Evolutionary conservation across 2,888 invertebrate genomes (phyloP).

Genomic region (Zootermopsis nevadensis): DNA sequence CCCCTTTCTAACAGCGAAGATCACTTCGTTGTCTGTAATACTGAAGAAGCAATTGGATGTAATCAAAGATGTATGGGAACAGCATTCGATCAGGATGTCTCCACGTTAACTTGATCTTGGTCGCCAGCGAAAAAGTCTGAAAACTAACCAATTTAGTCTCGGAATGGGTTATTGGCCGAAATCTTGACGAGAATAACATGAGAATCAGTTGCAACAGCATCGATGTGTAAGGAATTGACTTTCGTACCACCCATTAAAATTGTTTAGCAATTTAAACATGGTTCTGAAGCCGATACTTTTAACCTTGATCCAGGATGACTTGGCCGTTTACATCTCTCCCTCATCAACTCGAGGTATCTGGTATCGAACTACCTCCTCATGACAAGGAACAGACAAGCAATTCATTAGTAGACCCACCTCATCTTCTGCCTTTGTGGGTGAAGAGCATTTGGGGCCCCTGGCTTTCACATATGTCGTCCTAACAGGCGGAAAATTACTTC

Average conservation of each 20-base stretch:
- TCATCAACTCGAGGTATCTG: slow-evolving; percentile 6
- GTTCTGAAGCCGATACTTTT: slow-evolving; percentile 1
- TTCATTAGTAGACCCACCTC: slow-evolving; percentile 40
- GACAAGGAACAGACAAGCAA: slow-evolving; percentile 48
- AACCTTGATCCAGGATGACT: slow-evolving; percentile 47
- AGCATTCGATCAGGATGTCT: too few relatives aligned
- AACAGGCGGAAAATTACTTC: slow-evolving; percentile 39
- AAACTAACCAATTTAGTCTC: too few relatives aligned
- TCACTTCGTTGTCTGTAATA: too few relatives aligned
- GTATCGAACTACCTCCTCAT: slow-evolving; percentile 30
- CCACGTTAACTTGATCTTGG: too few relatives aligned
- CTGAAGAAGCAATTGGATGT: too few relatives aligned
- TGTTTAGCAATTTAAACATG: not conserved
- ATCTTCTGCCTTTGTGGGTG: not conserved
- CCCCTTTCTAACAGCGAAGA: too few relatives aligned
- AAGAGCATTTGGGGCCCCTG: not conserved
- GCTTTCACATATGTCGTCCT: slow-evolving; percentile 19
- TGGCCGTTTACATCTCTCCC: slow-evolving; percentile 33
- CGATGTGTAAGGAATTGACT: not conserved
- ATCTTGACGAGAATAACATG: too few relatives aligned
- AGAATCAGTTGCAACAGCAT: too few relatives aligned
- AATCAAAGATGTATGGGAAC: too few relatives aligned
- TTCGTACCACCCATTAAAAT: slow-evolving; percentile 4
- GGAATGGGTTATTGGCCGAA: too few relatives aligned
- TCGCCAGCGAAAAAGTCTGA: too few relatives aligned